Evolutionary conservation across 1,140 invertebrate species (phyloP).

Genomic region (Heliothis subflexa): DNA sequence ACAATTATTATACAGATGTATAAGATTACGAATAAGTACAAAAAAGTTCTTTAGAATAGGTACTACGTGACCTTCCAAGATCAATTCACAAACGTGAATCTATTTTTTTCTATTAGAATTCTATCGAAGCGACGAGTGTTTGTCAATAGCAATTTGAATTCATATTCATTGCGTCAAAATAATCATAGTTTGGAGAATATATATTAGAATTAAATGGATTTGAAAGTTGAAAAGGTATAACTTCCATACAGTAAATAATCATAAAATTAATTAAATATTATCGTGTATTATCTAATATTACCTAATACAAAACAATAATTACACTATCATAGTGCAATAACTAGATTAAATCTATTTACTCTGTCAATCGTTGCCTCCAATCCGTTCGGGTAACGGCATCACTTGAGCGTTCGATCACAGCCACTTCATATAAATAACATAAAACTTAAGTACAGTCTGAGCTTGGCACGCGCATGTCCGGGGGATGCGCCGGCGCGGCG

Average conservation of each 20-base stretch:
- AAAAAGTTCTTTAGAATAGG: conserved; percentile 16
- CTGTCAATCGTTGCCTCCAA: conserved; percentile 66
- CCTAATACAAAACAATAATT: conserved; percentile 26
- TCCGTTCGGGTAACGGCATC: conserved; percentile 62
- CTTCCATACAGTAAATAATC: neutral
- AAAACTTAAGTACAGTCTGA: conserved; percentile 63
- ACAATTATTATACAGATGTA: conserved; percentile 15
- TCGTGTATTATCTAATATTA: conserved; percentile 29
- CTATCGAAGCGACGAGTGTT: neutral
- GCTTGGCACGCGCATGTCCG: conserved; percentile 49
- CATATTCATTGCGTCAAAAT: neutral
- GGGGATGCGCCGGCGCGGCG: conserved; percentile 58
- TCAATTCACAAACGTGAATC: conserved; percentile 7
- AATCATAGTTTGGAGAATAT: neutral
- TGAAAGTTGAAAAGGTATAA: too few relatives aligned
- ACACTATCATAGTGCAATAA: conserved; percentile 18
- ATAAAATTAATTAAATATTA: conserved; percentile 17
- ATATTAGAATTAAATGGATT: neutral
- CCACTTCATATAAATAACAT: conserved; percentile 76
- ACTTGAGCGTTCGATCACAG: conserved; percentile 77
- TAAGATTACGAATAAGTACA: conserved; percentile 6
- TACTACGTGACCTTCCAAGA: conserved; percentile 26
- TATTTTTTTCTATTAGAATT: neutral
- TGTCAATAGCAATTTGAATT: neutral
- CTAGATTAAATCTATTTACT: conserved; percentile 49